Conservation (phyloP, 2,888 invertebrate genomes). For the Plagiodera versicolora region DNA sequence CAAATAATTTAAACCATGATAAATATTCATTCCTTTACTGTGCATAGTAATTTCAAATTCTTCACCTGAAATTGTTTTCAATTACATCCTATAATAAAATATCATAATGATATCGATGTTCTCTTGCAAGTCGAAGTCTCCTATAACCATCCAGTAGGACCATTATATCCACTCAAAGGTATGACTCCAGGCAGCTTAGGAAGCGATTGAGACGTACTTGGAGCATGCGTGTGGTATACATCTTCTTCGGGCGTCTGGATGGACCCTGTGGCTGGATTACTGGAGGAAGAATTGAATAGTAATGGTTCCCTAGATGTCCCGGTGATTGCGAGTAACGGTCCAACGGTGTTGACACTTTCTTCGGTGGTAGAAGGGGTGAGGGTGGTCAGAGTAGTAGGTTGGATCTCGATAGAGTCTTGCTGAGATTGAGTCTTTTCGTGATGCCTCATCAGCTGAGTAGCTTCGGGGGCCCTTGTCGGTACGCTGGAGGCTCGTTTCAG, state of each 20-base stretch:
- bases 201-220: constrained; percentile 52
- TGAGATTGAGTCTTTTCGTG: constrained; percentile 67
- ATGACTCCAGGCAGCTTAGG: constrained; percentile 73
- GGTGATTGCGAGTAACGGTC: constrained; percentile 22
- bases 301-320: constrained; percentile 62
- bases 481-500: constrained; percentile 73
- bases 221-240: constrained; percentile 47
- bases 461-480: constrained; percentile 61
- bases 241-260: constrained; percentile 55
- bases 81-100: neutral
- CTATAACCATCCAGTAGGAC: constrained; percentile 68
- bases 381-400: constrained; percentile 42
- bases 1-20: neutral
- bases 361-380: constrained; percentile 61
- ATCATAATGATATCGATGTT: neutral
- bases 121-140: neutral
- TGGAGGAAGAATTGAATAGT: constrained; percentile 59
- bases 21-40: neutral
- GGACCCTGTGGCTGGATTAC: constrained; percentile 53
- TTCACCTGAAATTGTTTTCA: neutral
- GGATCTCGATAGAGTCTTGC: constrained; percentile 60
- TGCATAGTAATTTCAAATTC: neutral
- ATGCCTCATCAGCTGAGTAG: constrained; percentile 52
- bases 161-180: constrained; percentile 73
- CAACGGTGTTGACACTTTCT: constrained; percentile 36